phyloP scores from a whole-genome alignment of 2,888 invertebrate species.

The Apoda limacodes region DNA sequence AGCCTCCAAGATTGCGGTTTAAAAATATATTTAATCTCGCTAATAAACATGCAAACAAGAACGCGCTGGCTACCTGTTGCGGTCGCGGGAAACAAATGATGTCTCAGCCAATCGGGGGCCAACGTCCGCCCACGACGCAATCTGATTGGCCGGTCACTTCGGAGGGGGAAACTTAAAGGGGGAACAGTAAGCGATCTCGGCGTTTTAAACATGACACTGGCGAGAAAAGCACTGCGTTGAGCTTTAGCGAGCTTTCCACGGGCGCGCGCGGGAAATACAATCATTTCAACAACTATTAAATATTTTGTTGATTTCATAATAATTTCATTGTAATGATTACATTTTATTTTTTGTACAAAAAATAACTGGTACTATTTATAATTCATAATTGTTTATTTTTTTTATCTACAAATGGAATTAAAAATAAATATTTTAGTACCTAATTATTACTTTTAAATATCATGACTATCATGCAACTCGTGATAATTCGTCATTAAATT shows the following conservation, averaged over 20 bases:
- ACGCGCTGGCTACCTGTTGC: conserved; percentile 68
- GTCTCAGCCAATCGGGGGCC: conserved; percentile 47
- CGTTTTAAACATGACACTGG: conserved; percentile 51
- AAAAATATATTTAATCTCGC: conserved; percentile 64
- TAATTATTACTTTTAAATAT: too few species aligned
- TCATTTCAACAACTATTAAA: too few species aligned
- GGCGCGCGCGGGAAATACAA: conserved; percentile 48
- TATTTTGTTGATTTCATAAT: too few species aligned
- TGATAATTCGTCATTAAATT: too few species aligned
- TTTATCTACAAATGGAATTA: too few species aligned
- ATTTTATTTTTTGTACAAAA: too few species aligned
- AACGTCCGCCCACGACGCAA: conserved; percentile 58
- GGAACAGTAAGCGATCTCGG: conserved; percentile 35
- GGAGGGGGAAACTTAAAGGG: conserved; percentile 33
- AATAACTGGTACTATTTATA: too few species aligned
- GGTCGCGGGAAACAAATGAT: conserved; percentile 52
- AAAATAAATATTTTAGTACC: too few species aligned
- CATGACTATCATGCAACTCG: too few species aligned
- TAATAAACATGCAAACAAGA: conserved; percentile 69
- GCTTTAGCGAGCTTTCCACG: conserved; percentile 65
- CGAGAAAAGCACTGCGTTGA: conserved; percentile 66
- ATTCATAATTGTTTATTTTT: too few species aligned
- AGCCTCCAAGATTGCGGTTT: conserved; percentile 46
- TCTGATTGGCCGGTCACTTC: conserved; percentile 42
- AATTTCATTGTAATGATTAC: too few species aligned